Evolutionary conservation across 2,888 invertebrate genomes (phyloP).

Genomic region (Dynastes grantii): DNA sequence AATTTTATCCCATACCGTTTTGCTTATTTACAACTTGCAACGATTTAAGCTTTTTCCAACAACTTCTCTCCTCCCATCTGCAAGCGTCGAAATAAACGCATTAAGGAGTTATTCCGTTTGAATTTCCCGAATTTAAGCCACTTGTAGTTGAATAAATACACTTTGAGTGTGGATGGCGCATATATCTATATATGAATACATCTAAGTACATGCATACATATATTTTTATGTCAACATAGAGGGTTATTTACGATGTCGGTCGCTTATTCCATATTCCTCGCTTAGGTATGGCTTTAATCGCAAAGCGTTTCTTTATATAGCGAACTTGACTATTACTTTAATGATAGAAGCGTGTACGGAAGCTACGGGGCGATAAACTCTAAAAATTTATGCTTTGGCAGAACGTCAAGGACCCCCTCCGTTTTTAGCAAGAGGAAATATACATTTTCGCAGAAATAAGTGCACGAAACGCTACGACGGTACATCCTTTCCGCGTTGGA

Average conservation of each 20-base stretch:
- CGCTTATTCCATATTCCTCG: slow-evolving; percentile 13
- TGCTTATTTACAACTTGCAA: no score
- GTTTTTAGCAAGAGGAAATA: slow-evolving; percentile 28
- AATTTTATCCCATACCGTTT: no score
- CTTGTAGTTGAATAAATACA: background rate
- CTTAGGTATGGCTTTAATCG: background rate
- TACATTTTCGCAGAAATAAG: slow-evolving; percentile 40
- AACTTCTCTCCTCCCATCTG: no score
- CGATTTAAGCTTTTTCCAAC: no score
- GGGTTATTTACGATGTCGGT: background rate
- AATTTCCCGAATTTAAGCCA: background rate
- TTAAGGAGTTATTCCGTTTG: background rate
- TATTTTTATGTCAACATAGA: background rate
- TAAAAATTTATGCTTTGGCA: slow-evolving; percentile 43
- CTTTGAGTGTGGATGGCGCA: slow-evolving; percentile 10
- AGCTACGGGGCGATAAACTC: slow-evolving; percentile 36
- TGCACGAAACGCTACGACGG: slow-evolving; percentile 15
- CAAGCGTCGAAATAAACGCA: background rate
- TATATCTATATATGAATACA: background rate
- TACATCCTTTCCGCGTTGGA: background rate
- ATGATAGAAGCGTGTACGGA: slow-evolving; percentile 38
- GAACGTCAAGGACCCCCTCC: slow-evolving; percentile 32
- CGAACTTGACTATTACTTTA: slow-evolving; percentile 42
- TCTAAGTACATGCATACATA: background rate
- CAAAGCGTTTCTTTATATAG: slow-evolving; percentile 12